Evolutionary conservation across 2,797 vertebrate species (phyloP).

Genomic region (Otolemur crassicaudatus): DNA sequence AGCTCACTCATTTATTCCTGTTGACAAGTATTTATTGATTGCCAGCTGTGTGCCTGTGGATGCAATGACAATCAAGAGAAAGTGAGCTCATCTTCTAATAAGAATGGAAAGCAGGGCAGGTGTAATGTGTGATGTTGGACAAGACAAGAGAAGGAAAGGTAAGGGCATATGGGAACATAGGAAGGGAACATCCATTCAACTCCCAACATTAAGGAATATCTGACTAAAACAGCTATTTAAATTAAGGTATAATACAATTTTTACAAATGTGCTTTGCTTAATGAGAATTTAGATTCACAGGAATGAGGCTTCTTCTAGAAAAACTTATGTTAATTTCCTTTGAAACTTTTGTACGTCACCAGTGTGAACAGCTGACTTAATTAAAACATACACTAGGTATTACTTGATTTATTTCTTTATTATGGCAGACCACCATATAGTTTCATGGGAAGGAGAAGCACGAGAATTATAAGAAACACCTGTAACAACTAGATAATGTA

Average conservation of each 20-base stretch:
- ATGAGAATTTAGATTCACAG: not conserved
- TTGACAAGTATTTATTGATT: conserved; percentile 60
- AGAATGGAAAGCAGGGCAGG: not conserved
- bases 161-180: accelerated
- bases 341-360: not conserved
- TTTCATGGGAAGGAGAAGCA: too few relatives aligned
- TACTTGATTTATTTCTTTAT: too few relatives aligned
- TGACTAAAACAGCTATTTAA: not conserved
- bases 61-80: not conserved
- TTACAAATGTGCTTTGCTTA: not conserved
- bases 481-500: too few relatives aligned
- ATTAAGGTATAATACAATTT: not conserved
- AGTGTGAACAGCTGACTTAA: not conserved
- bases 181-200: not conserved
- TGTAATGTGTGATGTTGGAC: accelerated
- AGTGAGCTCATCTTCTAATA: not conserved
- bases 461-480: too few relatives aligned
- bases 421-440: too few relatives aligned
- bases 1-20: conserved; percentile 14
- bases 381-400: not conserved
- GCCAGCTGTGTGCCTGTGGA: not conserved
- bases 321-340: not conserved
- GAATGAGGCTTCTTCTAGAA: not conserved
- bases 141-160: accelerated
- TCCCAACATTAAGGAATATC: not conserved